A percentile compares a stretch with the other conserved stretches of the same genome.
Evolutionary conservation across 2,797 vertebrate genomes (phyloP).

Genomic region (Epinephelus coioides): DNA sequence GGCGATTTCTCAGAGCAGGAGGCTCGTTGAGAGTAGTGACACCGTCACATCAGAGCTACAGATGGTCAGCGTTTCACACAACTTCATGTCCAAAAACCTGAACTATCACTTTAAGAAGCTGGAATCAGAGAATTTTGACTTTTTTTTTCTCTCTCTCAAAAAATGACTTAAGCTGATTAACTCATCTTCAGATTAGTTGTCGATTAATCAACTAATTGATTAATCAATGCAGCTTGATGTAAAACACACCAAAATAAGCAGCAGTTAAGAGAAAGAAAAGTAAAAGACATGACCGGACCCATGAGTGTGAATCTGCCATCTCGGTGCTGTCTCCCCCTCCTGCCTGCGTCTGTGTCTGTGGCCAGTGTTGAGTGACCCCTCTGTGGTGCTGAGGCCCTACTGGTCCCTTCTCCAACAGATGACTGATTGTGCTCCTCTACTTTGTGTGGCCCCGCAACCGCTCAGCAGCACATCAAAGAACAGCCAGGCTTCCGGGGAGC

Average conservation of each 20-base stretch:
- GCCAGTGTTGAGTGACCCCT: slow-evolving; percentile 66
- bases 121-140: too few species aligned
- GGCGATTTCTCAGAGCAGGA: too few species aligned
- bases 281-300: background rate
- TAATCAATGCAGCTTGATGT: too few species aligned
- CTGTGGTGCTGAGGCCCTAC: slow-evolving; percentile 60
- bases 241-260: slow-evolving; percentile 21
- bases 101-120: too few species aligned
- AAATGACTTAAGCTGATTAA: too few species aligned
- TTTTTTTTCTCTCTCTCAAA: too few species aligned
- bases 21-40: too few species aligned
- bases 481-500: slow-evolving; percentile 81
- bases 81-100: too few species aligned
- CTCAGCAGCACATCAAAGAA: slow-evolving; percentile 87
- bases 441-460: slow-evolving; percentile 82
- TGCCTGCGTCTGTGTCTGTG: slow-evolving; percentile 49
- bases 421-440: slow-evolving; percentile 86
- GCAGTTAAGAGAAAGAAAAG: background rate
- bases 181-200: too few species aligned
- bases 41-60: too few species aligned
- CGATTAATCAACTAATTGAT: too few species aligned
- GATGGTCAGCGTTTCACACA: too few species aligned
- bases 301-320: slow-evolving; percentile 25
- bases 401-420: slow-evolving; percentile 86
- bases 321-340: slow-evolving; percentile 41